A percentile compares a stretch with the other conserved stretches of the same genome.
phyloP scores from a whole-genome alignment of 2,888 invertebrate species.

The Hirtodrosophila alboralis region DNA sequence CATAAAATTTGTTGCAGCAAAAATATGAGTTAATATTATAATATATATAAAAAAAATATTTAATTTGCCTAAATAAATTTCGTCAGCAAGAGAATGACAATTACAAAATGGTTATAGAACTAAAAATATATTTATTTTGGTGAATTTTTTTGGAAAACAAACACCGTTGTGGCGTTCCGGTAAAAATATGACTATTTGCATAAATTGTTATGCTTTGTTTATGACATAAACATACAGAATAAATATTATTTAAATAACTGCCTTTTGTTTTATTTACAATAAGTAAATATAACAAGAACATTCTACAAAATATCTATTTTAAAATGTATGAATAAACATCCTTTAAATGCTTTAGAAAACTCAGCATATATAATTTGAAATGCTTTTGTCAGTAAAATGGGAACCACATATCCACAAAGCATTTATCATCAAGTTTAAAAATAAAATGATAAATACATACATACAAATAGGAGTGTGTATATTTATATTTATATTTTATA shows the following conservation, averaged over 20 bases:
- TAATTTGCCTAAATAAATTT: no score
- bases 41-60: no score
- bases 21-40: no score
- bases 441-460: slow-evolving; percentile 64
- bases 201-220: not conserved
- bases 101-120: no score
- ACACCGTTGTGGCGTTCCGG: no score
- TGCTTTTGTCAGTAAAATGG: slow-evolving; percentile 34
- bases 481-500: no score
- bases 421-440: slow-evolving; percentile 72
- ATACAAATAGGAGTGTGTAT: no score
- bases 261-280: slow-evolving; percentile 17
- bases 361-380: slow-evolving; percentile 39
- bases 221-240: not conserved
- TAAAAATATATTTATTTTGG: no score
- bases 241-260: slow-evolving; percentile 36
- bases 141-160: no score
- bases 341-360: slow-evolving; percentile 13
- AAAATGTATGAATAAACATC: slow-evolving; percentile 44
- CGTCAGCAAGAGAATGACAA: no score
- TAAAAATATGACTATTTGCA: not conserved
- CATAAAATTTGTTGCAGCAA: no score
- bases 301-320: slow-evolving; percentile 22
- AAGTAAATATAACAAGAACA: slow-evolving; percentile 16
- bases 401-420: slow-evolving; percentile 62